Conservation (phyloP, 2,888 invertebrate genomes). For the Kryphioiulus occultus region DNA sequence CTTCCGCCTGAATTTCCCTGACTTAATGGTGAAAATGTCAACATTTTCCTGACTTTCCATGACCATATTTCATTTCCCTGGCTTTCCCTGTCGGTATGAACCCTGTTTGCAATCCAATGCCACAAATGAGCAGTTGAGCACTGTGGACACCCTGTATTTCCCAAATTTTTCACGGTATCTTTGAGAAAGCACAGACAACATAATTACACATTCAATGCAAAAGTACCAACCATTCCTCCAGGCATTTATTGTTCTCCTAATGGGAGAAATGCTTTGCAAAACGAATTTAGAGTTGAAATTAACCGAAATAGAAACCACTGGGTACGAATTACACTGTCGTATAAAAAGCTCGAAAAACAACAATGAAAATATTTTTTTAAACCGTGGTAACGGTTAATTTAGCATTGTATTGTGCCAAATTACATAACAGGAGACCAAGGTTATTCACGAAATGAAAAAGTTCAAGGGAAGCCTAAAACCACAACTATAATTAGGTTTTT, state of each 20-base stretch:
- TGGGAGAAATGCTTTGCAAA: not conserved
- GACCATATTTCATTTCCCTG: too few species aligned
- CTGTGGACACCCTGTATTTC: not conserved
- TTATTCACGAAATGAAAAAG: not conserved
- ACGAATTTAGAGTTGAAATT: not conserved
- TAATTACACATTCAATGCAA: not conserved
- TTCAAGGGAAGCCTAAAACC: not conserved
- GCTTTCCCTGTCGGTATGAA: too few species aligned
- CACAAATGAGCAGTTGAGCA: not conserved
- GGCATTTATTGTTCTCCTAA: not conserved
- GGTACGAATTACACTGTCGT: not conserved
- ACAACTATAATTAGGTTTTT: not conserved
- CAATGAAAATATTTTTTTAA: not conserved
- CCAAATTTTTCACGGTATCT: not conserved
- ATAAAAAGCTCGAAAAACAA: not conserved
- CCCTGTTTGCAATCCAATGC: too few species aligned
- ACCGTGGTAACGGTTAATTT: conserved; percentile 26
- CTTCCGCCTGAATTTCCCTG: too few species aligned
- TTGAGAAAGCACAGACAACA: not conserved
- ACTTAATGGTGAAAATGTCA: too few species aligned
- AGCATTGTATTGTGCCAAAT: not conserved
- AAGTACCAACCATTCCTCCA: not conserved
- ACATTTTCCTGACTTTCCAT: too few species aligned
- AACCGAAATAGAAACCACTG: not conserved
- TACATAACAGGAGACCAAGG: conserved; percentile 22